Base-by-base conservation (phyloP, 2,888 invertebrate genomes). In the Agriotes lineatus region DNA sequence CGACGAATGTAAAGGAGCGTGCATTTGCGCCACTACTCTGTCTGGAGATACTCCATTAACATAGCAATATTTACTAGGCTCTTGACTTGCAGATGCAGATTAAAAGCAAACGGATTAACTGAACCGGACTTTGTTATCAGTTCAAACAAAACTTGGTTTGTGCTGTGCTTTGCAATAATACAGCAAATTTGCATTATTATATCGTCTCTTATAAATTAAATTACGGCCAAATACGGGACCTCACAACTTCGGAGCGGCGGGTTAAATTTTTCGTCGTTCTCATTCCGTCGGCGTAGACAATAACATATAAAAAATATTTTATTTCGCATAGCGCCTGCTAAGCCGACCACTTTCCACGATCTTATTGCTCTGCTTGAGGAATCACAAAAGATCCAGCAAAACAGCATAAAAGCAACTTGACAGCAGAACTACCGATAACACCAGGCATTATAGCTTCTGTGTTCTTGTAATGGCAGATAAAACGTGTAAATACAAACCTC, bases 1-100 rank as follows among this genome's bases (percentile, higher is more conserved):
- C 54, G 54, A 61, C 56, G 56, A 67, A 61, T 58, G 52, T 35
- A 62, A 44, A 62, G 44, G 45, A 62, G 52, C 52, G 62, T 33
- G 48, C 25, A 39, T 62, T 62, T 54, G 25, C 14, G 45, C 20
- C 35, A 18, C 52, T 19, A 42, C 62, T 14, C 14, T 30, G 18
- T 30, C 50, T 42, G 52, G 25, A 61, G 20, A 63, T 54, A 54
- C 63, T 63, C 63, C 63, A 63, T 63, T 63, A 63, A 54, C 63
- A 54, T 42, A 52, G 52, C 52, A 20, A 54, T 63, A 63, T 63
- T 63, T 63, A 56, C 63, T 54, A 44, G 63, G 39, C 56, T 39
- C 63, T 63, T 63, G 63, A 63, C 63, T 63, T 63, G 54, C 42
- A 59, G 59, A 59, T 59, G 59, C 44, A 63, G 54, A 54, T 54